Base-by-base conservation (phyloP, 1,140 invertebrate genomes). In the Drosophila carrolli region DNA sequence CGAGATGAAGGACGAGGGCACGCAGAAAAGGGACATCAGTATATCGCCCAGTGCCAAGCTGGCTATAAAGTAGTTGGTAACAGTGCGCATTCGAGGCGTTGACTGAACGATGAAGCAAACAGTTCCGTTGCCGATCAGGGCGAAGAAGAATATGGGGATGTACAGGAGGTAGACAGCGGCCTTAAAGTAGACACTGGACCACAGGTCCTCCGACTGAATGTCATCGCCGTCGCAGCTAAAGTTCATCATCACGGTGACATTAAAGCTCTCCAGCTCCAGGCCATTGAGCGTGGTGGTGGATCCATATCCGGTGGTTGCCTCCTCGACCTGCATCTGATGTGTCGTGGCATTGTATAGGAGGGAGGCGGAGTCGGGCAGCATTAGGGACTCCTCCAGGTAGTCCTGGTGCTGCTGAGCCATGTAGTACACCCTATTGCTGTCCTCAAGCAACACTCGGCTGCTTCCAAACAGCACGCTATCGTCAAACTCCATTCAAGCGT, bases 41-140 rank as follows among this genome's bases (percentile, higher is more conserved):
- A 98, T 95, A 90, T 98, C 97, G 19, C 96, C 96, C 8, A 97
- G 93, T 0, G 97, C 96, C 57, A 98, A 92, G 92, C 98, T 98
- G 71, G 95, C 95, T 70, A 98, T 97, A 88, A 97, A 97, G 84
- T 96, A 96, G 83, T 98, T 98, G 2, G 97, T 97, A 1, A 97
- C 96, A 0, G 97, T 97, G 68, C 96, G 94, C 97, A 97, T 98
- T 35, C 96, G 94, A 0, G 96, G 95, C 23, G 95, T 96, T 8
- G 94, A 94, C 56, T 96, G 93, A 1, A 98, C 96, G 7, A 97
- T 95, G 84, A 96, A 97, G 91, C 96, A 97, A 5, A 98, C 96
- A 3, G 97, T 94, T 11, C 95, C 95, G 88, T 98, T 98, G 2
- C 97, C 97, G 0, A 95, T 73, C 7, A 98, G 88, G 0, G 96